Conservation (phyloP, 2,888 invertebrate species). For the Nemurella pictetii region DNA sequence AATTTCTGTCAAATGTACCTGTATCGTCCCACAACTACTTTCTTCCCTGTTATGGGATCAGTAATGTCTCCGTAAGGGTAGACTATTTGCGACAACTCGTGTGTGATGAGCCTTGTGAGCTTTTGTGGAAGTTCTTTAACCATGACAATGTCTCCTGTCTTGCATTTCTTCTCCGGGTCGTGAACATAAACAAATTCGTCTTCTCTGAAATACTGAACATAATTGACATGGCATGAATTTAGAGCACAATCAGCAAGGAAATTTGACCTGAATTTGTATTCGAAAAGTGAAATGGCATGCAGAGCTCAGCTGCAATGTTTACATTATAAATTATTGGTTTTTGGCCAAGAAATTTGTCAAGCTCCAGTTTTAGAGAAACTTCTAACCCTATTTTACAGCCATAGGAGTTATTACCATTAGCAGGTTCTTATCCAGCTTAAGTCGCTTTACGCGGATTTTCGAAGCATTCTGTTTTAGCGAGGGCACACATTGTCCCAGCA, state of each 20-base stretch:
- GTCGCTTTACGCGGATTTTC: conserved; percentile 74
- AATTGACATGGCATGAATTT: no score
- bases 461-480: conserved; percentile 75
- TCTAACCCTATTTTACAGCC: not conserved
- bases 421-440: conserved; percentile 75
- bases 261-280: no score
- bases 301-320: no score
- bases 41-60: conserved; percentile 84
- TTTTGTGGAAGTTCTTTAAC: conserved; percentile 73
- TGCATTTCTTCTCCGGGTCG: conserved; percentile 76
- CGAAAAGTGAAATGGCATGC: no score
- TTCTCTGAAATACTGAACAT: conserved; percentile 78
- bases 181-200: conserved; percentile 73
- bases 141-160: conserved; percentile 81
- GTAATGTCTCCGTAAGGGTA: conserved; percentile 81
- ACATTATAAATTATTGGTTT: no score
- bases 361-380: no score
- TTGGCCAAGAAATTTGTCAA: no score
- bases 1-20: conserved; percentile 50
- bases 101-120: conserved; percentile 75
- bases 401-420: conserved; percentile 66
- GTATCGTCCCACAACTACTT: conserved; percentile 71
- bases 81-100: conserved; percentile 76
- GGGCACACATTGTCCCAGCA: conserved; percentile 80
- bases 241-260: no score